Percentiles rank a stretch among this genome's conserved stretches.
phyloP scores from a whole-genome alignment of 2,797 vertebrate genomes.

The Parambassis ranga region DNA sequence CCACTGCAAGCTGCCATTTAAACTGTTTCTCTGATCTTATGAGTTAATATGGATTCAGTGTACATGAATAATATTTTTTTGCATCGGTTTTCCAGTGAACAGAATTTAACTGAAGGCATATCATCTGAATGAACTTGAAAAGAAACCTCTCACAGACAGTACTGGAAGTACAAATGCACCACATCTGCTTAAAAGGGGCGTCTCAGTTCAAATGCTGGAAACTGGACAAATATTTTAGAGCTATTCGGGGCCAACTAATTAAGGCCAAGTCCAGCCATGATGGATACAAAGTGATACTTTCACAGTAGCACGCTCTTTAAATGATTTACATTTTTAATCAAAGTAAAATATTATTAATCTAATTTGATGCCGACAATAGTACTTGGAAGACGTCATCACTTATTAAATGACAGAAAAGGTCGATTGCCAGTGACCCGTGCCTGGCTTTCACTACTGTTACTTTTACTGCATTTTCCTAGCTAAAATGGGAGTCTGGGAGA shows the following conservation, averaged over 20 bases:
- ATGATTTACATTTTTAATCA: no score
- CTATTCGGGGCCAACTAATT: neutral
- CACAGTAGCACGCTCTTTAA: neutral
- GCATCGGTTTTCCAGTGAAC: neutral
- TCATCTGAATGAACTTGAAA: slow-evolving; percentile 9
- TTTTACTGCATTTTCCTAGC: no score
- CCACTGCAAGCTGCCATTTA: neutral
- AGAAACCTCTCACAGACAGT: neutral
- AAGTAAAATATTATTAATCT: no score
- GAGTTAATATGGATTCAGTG: neutral
- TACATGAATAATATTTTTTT: neutral
- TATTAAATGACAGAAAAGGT: no score
- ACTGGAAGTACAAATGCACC: neutral
- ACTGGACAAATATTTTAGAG: neutral
- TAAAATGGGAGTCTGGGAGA: no score
- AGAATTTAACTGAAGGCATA: neutral
- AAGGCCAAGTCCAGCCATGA: neutral
- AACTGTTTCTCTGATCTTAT: neutral
- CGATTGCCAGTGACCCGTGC: no score
- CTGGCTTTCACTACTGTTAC: no score
- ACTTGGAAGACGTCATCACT: no score
- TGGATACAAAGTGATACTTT: neutral
- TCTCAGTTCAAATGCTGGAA: neutral
- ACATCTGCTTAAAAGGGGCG: neutral
- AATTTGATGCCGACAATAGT: neutral